Percentiles rank a stretch among this genome's conserved stretches.
Conservation (phyloP, 2,113 vertebrate species). For the Dolichallabes microphthalmus region DNA sequence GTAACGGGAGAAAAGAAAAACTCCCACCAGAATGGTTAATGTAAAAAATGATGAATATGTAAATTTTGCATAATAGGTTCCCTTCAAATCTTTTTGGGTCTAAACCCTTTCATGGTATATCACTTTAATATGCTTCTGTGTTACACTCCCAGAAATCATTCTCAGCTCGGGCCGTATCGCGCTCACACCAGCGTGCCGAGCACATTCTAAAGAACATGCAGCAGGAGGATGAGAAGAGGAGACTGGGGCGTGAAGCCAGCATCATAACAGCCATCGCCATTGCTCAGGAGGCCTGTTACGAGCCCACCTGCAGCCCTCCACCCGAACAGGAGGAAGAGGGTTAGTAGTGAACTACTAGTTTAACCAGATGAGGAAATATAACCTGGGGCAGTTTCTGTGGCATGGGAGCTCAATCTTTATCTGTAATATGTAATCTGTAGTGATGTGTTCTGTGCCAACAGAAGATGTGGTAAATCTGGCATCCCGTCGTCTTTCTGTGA, state of each 20-base stretch:
- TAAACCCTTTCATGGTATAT: not conserved
- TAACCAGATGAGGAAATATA: not conserved
- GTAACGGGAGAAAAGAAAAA: too few relatives aligned
- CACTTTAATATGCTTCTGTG: not conserved
- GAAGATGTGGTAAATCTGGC: slow-evolving; percentile 98
- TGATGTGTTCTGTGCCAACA: slow-evolving; percentile 74
- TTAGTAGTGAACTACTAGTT: slow-evolving; percentile 67
- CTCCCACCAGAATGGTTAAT: too few relatives aligned
- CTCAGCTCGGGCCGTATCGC: slow-evolving; percentile 93
- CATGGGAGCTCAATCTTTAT: not conserved
- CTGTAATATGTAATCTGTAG: not conserved
- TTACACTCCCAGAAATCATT: slow-evolving; percentile 86
- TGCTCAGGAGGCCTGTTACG: slow-evolving; percentile 95
- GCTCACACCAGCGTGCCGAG: slow-evolving; percentile 95
- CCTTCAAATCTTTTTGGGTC: too few relatives aligned
- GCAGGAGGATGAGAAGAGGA: slow-evolving; percentile 95
- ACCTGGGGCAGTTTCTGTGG: not conserved
- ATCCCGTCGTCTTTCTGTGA: slow-evolving; percentile 93
- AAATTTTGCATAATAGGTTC: too few relatives aligned
- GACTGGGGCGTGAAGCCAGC: slow-evolving; percentile 93
- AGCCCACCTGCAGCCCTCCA: slow-evolving; percentile 90
- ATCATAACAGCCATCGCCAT: slow-evolving; percentile 96
- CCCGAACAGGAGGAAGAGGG: slow-evolving; percentile 98
- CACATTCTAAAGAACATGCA: slow-evolving; percentile 98
- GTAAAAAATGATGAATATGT: too few relatives aligned